Evolutionary conservation across 1,140 invertebrate genomes (phyloP).

Genomic region (Centruroides vittatus): DNA sequence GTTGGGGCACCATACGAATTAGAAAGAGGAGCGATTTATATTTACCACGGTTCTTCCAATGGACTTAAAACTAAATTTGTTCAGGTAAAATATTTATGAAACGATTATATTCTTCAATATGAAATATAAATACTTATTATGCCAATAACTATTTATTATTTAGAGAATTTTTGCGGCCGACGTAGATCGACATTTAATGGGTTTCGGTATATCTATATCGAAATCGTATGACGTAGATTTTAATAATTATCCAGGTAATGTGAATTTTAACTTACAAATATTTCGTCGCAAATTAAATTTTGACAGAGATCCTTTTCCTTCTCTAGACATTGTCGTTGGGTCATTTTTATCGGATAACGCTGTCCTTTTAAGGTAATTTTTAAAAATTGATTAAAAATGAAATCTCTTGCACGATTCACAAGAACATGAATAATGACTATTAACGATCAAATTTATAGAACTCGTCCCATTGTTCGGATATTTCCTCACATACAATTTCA

Average conservation of each 20-base stretch:
- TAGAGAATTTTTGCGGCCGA: conserved; percentile 9
- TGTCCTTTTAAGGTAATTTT: conserved; percentile 9
- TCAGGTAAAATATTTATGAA: conserved; percentile 11
- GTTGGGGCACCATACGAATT: conserved; percentile 39
- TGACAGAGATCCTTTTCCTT: background rate
- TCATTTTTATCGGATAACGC: conserved; percentile 6
- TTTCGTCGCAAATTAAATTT: too few species aligned
- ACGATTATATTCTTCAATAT: too few species aligned
- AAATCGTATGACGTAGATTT: conserved; percentile 25
- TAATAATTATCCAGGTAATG: conserved; percentile 30
- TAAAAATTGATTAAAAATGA: too few species aligned
- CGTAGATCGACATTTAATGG: conserved; percentile 11
- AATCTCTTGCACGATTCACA: too few species aligned
- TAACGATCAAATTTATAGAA: too few species aligned
- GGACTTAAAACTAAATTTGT: conserved; percentile 16
- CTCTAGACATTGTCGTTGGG: conserved; percentile 12
- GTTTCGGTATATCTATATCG: conserved; percentile 26
- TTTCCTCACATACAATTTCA: too few species aligned
- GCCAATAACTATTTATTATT: background rate
- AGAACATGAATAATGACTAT: too few species aligned
- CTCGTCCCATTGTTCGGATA: too few species aligned
- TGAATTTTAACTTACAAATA: background rate
- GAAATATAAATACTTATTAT: too few species aligned
- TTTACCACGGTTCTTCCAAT: conserved; percentile 26
- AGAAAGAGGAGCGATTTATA: conserved; percentile 35